Evolutionary conservation across 2,113 vertebrate species (phyloP), one percentile per base, ranked within the genome.

Genomic region (Chionodraco myersi): DNA sequence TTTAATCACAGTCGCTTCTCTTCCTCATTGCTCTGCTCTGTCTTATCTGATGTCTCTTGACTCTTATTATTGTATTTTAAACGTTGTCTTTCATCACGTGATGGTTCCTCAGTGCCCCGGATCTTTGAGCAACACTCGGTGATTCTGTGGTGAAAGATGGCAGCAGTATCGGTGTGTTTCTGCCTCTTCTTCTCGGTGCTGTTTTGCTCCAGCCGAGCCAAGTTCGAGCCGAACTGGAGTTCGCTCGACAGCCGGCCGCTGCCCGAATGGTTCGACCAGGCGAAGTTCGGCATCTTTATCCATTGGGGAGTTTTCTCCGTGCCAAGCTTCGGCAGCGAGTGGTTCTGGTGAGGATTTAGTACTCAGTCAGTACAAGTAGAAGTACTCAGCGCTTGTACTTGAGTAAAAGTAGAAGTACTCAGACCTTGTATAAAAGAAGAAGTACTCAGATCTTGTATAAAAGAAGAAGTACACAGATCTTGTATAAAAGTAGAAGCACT

Each of bases 221-320:
- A 79, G 59, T 98, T 96, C 53, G 76, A 96, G 26, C 97, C 97
- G 13, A 96, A 85, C 44, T 99, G 98, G 98, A 61, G 88, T 51
- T 97, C 97, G 0, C 94, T 99, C 82, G 98, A 99, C 63, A 87
- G 95, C 15, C 93, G 98, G 45, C 96, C 95, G 6, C 84, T 99
- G 14, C 98, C 98, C 0, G 84, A 79, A 1, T 99, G 98, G 98
- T 99, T 93, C 86, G 97, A 99, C 62, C 95, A 94, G 89, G 96
- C 95, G 45, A 99, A 99, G 89, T 93, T 99, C n/a, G 98, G 98
- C 5, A 91, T 99, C 73, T 99, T 99, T 87, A 92, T 99, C 47
- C 98, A 99, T 94, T 99, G 98, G 98, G 98, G 98, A 7, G 94
- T 99, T 10, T 99, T 97, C 88, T 97, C 98, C 10, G 98, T 99